phyloP scores from a whole-genome alignment of 2,797 vertebrate genomes.

The Sebastes matsubarae region DNA sequence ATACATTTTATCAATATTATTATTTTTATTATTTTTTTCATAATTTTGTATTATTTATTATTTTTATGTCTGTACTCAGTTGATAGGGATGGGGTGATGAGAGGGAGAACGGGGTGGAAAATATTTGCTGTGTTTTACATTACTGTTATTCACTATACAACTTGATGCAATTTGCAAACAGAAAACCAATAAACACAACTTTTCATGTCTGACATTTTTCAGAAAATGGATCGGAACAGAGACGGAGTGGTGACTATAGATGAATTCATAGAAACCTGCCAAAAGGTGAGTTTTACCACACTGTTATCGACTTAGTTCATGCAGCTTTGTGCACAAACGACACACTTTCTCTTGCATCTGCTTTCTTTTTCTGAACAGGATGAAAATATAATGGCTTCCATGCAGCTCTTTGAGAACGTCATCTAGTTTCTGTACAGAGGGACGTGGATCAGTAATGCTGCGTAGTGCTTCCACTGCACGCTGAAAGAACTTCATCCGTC shows the following conservation, averaged over 20 bases:
- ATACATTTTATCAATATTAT: too few relatives aligned
- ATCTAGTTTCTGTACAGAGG: slow-evolving; percentile 79
- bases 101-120: too few relatives aligned
- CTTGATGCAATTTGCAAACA: too few relatives aligned
- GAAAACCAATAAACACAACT: background rate
- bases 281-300: slow-evolving; percentile 78
- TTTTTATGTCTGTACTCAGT: background rate
- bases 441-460: background rate
- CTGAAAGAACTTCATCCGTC: slow-evolving; percentile 14
- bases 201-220: slow-evolving; percentile 34
- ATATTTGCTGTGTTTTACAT: background rate
- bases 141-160: background rate
- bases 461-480: slow-evolving; percentile 25
- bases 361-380: slow-evolving; percentile 81
- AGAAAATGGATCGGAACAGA: slow-evolving; percentile 98
- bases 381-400: slow-evolving; percentile 94
- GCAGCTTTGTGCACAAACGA: background rate
- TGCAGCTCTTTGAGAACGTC: slow-evolving; percentile 95
- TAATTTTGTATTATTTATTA: too few relatives aligned
- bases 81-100: background rate
- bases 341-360: background rate
- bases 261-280: slow-evolving; percentile 96
- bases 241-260: slow-evolving; percentile 97
- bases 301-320: accelerated
- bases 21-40: too few relatives aligned